Evolutionary conservation across 2,113 vertebrate genomes (phyloP).

Genomic region (Trichechus manatus): DNA sequence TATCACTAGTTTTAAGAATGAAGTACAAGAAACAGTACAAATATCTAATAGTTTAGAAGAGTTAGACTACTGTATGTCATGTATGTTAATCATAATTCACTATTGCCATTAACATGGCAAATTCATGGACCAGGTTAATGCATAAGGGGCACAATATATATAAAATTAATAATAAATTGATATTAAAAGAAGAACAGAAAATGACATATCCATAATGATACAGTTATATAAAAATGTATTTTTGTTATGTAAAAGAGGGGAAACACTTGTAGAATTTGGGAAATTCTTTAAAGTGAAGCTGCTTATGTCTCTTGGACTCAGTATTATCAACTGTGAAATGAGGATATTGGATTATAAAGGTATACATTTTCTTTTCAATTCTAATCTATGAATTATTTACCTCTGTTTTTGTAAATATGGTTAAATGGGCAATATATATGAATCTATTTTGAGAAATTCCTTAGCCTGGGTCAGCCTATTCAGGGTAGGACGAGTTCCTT

Average conservation of each 20-base stretch:
- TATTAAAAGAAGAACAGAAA: neutral
- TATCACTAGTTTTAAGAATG: neutral
- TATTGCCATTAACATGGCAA: conserved; percentile 6
- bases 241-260: conserved; percentile 1
- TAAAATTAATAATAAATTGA: neutral
- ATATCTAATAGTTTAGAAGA: conserved; percentile 8
- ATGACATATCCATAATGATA: neutral
- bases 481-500: neutral
- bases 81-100: neutral
- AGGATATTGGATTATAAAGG: neutral
- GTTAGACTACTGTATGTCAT: neutral
- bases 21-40: neutral
- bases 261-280: conserved; percentile 14
- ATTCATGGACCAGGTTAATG: neutral
- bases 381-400: conserved; percentile 7
- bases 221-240: neutral
- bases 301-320: neutral
- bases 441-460: neutral
- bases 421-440: neutral
- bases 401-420: neutral
- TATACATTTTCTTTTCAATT: neutral
- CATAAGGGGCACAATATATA: neutral
- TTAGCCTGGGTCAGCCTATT: neutral
- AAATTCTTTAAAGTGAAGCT: neutral
- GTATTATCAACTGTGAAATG: conserved; percentile 45